Base-by-base conservation (phyloP, 37 sponge, comb jelly and placozoan genomes). In the Cliona cf. orientalis region DNA sequence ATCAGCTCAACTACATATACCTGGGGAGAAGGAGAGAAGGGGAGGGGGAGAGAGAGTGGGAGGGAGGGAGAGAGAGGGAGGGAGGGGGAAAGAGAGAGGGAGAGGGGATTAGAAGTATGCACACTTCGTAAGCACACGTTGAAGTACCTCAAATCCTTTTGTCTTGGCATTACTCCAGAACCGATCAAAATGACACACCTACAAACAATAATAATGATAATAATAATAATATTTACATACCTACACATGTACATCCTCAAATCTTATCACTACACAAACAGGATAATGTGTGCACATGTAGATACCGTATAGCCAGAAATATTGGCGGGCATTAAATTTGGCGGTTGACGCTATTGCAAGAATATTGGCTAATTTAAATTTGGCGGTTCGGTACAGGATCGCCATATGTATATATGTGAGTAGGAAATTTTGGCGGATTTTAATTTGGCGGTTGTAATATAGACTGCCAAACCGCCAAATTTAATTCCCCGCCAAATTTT, bases 111-210 rank as follows among this genome's bases (percentile, higher is more conserved):
- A 49, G 55, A 17, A 49, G 55, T 11, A 49, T 11, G 55, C 14
- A 17, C 11, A 17, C 14, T 19, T 11, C 14, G 17, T 19, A 17
- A 49, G 11, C 17, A 49, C n/a, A 2, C 33, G 36, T 34, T 6
- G 34, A 83, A 64, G 5, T 0, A 78, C 81, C 66, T 94, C 91
- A 91, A 93, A 97, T 6, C 94, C 97, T 44, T 74, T 83, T 87
- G 81, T 76, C 46, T 93, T 97, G 34, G 91, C 97, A 63, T 75
- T 86, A 31, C 86, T 87, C 94, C 97, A 97, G 57, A 71, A 91
- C 35, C 78, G 75, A 58, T 91, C 87, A 85, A 92, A 93, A 75
- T 93, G 87, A 36, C 68, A 57, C 38, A 91, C 80, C 91, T 90
- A 2, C 42, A 69, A 6, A 67, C 36, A 57, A n/a, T 53, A 5